Base-by-base conservation (phyloP, 2,113 vertebrate genomes). In the Nothobranchius furzeri region DNA sequence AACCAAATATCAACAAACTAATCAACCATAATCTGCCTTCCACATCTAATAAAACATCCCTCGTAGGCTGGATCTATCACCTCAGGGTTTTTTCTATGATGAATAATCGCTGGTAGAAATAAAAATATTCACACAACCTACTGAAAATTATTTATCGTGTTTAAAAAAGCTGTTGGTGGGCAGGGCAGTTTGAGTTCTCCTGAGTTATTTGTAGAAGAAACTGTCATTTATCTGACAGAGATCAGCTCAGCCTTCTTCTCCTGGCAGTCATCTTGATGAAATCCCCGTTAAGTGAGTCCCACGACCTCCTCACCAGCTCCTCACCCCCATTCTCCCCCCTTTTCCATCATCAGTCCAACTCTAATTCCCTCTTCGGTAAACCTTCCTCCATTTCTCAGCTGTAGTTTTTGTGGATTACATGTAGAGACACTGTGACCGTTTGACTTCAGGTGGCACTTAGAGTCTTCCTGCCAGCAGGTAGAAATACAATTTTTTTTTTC, bases 171-270 rank as follows among this genome's bases (percentile, higher is more conserved):
- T 46, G 8, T 47, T 50, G 13, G 52, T 40, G 50, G 55, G 6
- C 47, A 47, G 12, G 42, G 37, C 77, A 75, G 54, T 66, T 61
- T 78, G 76, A 78, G 84, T 78, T 81, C 68, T 83, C 76, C 67
- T 73, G 71, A 78, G 67, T 72, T 76, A 78, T 79, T 71, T 79
- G 85, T 87, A 78, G 84, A 57, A 75, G 79, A 85, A 90, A 86
- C 76, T 73, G 79, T 76, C 80, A 89, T 90, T 91, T 88, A 90
- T 91, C 79, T 89, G 81, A 63, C 78, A 78, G 77, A 86, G 73
- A 92, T 88, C 89, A 84, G 78, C 54, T 15, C 20, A 58, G 59
- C 68, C 78, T 89, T 86, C 30, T 78, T 75, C 79, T 79, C 70
- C 73, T 81, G 86, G 86, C 89, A 90, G 82, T 66, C 57, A 70